Conservation (phyloP, 2,113 vertebrate species). For the Micronisus gabar region DNA sequence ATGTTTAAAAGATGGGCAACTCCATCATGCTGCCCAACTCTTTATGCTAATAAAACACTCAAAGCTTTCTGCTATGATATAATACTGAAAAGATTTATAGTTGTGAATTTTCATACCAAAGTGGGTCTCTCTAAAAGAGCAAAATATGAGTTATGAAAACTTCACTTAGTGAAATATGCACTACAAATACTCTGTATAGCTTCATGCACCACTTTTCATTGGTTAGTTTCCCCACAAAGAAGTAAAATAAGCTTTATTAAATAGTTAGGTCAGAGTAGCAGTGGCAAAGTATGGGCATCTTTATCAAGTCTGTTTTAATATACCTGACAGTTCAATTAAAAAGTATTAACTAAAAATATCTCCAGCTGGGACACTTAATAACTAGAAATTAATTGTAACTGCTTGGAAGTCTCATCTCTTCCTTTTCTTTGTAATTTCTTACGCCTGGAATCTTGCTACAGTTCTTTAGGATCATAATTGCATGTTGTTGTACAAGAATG, state of each 20-base stretch:
- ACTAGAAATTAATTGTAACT: background rate
- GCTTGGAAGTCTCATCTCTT: background rate
- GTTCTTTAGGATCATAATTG: slow-evolving; percentile 11
- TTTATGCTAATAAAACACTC: background rate
- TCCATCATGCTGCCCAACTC: background rate
- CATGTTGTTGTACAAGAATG: background rate
- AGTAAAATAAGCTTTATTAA: background rate
- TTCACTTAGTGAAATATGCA: background rate
- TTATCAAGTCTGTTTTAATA: background rate
- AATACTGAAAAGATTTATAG: background rate
- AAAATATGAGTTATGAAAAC: background rate
- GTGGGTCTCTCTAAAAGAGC: background rate
- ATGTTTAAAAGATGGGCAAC: background rate
- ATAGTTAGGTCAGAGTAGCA: background rate
- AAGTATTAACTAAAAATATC: slow-evolving; percentile 27
- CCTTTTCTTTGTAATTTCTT: background rate
- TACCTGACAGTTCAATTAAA: slow-evolving; percentile 23
- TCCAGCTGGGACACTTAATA: background rate
- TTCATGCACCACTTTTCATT: background rate
- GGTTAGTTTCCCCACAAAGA: background rate
- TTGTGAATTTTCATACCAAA: background rate
- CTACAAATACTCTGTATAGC: background rate
- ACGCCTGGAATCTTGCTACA: background rate
- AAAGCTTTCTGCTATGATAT: background rate
- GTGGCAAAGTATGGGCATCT: background rate